Evolutionary conservation across 2,113 vertebrate species (phyloP).

Genomic region (Aphelocoma coerulescens): DNA sequence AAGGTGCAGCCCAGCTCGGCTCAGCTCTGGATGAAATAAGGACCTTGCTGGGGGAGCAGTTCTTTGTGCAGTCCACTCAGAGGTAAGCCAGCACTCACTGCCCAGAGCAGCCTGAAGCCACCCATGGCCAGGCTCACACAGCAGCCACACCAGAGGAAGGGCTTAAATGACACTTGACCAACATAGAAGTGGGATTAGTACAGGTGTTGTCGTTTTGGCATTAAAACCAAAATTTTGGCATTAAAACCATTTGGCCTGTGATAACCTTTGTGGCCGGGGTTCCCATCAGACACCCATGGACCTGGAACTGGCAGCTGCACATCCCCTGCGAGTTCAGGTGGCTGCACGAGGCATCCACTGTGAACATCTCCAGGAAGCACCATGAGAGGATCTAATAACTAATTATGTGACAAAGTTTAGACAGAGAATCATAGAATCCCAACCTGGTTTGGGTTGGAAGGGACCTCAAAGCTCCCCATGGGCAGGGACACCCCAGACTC

Average conservation of each 20-base stretch:
- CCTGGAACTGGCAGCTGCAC: not conserved
- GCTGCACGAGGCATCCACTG: not conserved
- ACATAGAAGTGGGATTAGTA: not conserved
- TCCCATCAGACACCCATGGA: not conserved
- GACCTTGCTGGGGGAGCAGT: slow-evolving; percentile 56
- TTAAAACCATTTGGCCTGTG: not conserved
- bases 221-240: not conserved
- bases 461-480: not conserved
- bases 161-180: not conserved
- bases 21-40: slow-evolving; percentile 70
- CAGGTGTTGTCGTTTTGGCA: not conserved
- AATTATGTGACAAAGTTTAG: not conserved
- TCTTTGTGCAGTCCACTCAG: slow-evolving; percentile 58
- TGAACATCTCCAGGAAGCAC: not conserved
- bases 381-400: not conserved
- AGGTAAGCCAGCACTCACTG: slow-evolving; percentile 52
- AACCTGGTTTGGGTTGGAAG: not conserved
- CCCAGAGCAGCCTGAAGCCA: not conserved
- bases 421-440: not conserved
- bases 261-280: not conserved
- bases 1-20: slow-evolving; percentile 69
- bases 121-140: not conserved
- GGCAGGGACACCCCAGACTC: not conserved
- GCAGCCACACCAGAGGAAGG: not conserved
- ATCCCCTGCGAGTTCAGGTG: not conserved